Conservation (phyloP, 2,113 vertebrate species). For the Gymnocephalus cernua region DNA sequence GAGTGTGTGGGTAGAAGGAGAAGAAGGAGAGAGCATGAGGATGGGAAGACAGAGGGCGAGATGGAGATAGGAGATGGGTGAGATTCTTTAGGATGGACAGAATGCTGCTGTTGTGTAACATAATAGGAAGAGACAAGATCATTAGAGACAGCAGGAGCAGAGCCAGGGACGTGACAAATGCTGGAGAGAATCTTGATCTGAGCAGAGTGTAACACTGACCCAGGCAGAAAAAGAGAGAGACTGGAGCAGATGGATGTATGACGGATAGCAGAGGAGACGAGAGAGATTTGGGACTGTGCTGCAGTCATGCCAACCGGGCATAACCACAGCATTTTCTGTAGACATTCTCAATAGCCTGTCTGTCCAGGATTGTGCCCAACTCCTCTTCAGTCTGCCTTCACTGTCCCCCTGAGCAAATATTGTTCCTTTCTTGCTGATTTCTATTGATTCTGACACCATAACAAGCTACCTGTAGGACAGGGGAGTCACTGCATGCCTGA, state of each 20-base stretch:
- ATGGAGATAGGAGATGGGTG: conserved; percentile 48
- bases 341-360: conserved; percentile 26
- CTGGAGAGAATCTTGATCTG: conserved; percentile 61
- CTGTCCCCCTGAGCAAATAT: conserved; percentile 5
- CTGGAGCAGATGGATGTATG: conserved; percentile 68
- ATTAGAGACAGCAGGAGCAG: conserved; percentile 49
- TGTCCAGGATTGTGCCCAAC: conserved; percentile 28
- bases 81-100: conserved; percentile 56
- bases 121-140: conserved; percentile 47
- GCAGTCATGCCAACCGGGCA: conserved; percentile 34
- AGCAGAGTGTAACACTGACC: conserved; percentile 66
- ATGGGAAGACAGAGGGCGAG: conserved; percentile 55
- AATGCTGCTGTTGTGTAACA: conserved; percentile 48
- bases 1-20: conserved; percentile 76
- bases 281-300: conserved; percentile 46
- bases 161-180: conserved; percentile 62
- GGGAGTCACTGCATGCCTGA: not conserved
- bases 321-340: conserved; percentile 44
- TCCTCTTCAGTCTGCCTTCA: conserved; percentile 14
- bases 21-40: conserved; percentile 59
- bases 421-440: not conserved
- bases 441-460: conserved; percentile 23
- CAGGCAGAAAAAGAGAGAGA: conserved; percentile 69
- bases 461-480: conserved; percentile 29
- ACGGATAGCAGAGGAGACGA: conserved; percentile 51